Conservation (phyloP, 2,888 invertebrate genomes). For the Xanthia togata region DNA sequence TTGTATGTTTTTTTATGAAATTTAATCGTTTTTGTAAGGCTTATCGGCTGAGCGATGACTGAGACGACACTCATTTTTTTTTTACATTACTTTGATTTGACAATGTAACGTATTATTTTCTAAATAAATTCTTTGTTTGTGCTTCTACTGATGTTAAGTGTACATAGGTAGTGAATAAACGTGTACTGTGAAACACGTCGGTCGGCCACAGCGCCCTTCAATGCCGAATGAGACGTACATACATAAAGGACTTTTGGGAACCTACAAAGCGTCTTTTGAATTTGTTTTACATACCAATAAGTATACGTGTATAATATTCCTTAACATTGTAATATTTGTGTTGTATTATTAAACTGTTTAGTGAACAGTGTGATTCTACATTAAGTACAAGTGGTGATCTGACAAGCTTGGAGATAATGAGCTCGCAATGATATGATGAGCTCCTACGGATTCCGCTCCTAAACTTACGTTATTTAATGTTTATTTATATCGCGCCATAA, state of each 20-base stretch:
- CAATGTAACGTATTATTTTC: constrained; percentile 10
- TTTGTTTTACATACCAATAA: not conserved
- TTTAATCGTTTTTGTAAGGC: constrained; percentile 20
- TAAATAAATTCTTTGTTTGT: constrained; percentile 1
- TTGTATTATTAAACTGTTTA: not conserved
- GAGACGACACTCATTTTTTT: constrained; percentile 2
- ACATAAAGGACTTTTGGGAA: not conserved
- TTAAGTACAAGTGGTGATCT: too few species aligned
- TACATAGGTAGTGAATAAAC: constrained; percentile 14
- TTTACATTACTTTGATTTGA: constrained; percentile 29
- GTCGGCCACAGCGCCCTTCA: not conserved
- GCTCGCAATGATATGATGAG: not conserved
- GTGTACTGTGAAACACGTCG: not conserved
- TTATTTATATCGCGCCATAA: not conserved
- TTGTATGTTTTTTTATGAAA: constrained; percentile 9
- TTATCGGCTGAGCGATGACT: constrained; percentile 8
- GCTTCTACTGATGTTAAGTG: not conserved
- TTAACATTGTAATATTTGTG: not conserved
- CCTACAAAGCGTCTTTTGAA: not conserved
- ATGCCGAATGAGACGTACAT: not conserved
- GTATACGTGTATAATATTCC: not conserved
- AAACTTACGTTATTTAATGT: not conserved
- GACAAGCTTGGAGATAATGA: not conserved
- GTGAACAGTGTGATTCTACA: not conserved
- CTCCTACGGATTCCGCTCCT: not conserved